Base-by-base conservation (phyloP, 2,113 vertebrate species). In the Trinectes maculatus region DNA sequence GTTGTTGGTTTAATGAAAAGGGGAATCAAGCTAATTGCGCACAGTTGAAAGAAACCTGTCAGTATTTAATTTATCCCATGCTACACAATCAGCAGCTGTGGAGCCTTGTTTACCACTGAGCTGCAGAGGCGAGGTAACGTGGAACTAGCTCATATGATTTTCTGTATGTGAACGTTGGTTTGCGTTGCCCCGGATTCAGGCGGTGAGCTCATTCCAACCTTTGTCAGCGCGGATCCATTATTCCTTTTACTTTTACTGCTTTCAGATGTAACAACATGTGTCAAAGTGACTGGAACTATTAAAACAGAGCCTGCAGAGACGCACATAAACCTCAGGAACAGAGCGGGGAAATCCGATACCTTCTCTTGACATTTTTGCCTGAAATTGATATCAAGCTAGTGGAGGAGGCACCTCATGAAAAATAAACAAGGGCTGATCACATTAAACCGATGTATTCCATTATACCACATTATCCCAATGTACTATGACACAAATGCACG, bases 61-160 rank as follows among this genome's bases (percentile, higher is more conserved):
- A n/a, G 37, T 18, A 3, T 33, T 33, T 33, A 4, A 10, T 25
- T 49, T n/a, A 6, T 6, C 46, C 42, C 24, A 31, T 31, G 5
- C 8, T 2, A 8, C 8, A 31, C 29, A 31, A 31, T 8, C 4
- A 3, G 43, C 24, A 26, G 24, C 26, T 31, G 29, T 31, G 29
- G 29, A 31, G 22, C 16, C n/a, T 16, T 22, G 5, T 16, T 43
- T n/a, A 29, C n/a, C 6, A 3, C 28, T 34, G 39, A 54, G 47
- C 31, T 24, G n/a, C 18, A 29, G 28, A 37, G 42, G 37, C 58
- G 44, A 58, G 36, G 28, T 57, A 54, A 61, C 43, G 28, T 13
- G 29, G 19, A 62, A 55, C 39, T 10, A 24, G 24, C 34, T 34
- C 48, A 21, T 46, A n/a, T 33, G 19, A 65, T 24, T n/a, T 33